phyloP scores from a whole-genome alignment of 2,888 invertebrate genomes.

The Ophioninae sp. region DNA sequence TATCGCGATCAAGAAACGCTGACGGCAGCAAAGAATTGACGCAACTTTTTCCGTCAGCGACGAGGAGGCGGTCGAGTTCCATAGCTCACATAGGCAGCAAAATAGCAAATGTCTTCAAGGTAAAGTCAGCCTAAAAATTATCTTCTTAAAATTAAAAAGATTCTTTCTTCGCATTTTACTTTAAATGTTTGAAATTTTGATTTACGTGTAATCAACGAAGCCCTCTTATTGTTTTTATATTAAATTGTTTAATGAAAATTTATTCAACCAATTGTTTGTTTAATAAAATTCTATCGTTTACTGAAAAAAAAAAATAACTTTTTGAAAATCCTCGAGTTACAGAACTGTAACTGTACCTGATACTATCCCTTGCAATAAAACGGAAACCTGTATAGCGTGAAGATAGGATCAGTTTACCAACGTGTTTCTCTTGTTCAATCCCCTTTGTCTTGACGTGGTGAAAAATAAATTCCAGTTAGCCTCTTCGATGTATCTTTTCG shows the following conservation, averaged over 20 bases:
- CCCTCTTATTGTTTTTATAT: too few relatives aligned
- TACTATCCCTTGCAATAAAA: background rate
- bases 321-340: too few relatives aligned
- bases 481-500: constrained; percentile 46
- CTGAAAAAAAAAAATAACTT: too few relatives aligned
- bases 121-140: constrained; percentile 46
- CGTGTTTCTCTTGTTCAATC: constrained; percentile 50
- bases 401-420: constrained; percentile 14
- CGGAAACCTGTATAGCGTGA: background rate
- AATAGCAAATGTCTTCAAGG: constrained; percentile 65
- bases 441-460: constrained; percentile 41
- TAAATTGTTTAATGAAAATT: too few relatives aligned
- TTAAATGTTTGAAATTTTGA: too few relatives aligned
- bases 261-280: too few relatives aligned
- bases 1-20: constrained; percentile 57
- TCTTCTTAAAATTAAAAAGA: too few relatives aligned
- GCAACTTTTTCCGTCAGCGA: constrained; percentile 65
- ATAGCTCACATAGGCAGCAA: constrained; percentile 55
- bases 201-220: too few relatives aligned
- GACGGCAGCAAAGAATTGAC: constrained; percentile 66
- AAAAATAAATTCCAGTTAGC: constrained; percentile 58
- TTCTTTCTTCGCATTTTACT: too few relatives aligned
- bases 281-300: too few relatives aligned
- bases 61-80: constrained; percentile 34
- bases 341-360: too few relatives aligned